Conservation (phyloP, 2,113 vertebrate genomes). For the Coryphaenoides rupestris region DNA sequence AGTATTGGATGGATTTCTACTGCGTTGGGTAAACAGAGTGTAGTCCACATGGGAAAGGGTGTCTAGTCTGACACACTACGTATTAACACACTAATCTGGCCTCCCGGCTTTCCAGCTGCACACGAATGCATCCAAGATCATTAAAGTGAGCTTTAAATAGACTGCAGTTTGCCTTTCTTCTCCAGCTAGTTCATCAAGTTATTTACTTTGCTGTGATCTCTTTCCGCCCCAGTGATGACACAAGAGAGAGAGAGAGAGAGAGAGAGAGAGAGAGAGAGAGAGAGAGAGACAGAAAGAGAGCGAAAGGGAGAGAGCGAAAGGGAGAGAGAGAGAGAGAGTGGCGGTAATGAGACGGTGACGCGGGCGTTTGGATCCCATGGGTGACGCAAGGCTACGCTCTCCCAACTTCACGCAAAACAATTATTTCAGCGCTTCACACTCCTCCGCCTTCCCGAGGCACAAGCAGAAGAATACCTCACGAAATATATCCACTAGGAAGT, state of each 20-base stretch:
- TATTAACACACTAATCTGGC: neutral
- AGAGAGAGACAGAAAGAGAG: too few species aligned
- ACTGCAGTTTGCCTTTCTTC: neutral
- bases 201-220: neutral
- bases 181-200: neutral
- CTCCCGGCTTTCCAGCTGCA: neutral
- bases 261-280: too few species aligned
- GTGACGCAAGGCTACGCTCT: neutral
- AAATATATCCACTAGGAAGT: too few species aligned
- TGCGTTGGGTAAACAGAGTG: too few species aligned
- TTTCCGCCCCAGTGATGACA: too few species aligned
- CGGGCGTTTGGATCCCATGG: too few species aligned
- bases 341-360: too few species aligned
- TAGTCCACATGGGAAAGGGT: neutral
- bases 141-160: slow-evolving; percentile 6
- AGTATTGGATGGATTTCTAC: too few species aligned
- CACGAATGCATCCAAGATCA: neutral
- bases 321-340: too few species aligned
- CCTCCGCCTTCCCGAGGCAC: neutral
- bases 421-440: slow-evolving; percentile 18
- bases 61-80: neutral
- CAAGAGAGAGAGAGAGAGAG: too few species aligned
- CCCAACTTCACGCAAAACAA: slow-evolving; percentile 2
- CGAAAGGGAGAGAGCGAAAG: too few species aligned
- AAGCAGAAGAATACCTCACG: too few species aligned